Evolutionary conservation across 2,797 vertebrate genomes (phyloP).

Genomic region (Alectoris magna): DNA sequence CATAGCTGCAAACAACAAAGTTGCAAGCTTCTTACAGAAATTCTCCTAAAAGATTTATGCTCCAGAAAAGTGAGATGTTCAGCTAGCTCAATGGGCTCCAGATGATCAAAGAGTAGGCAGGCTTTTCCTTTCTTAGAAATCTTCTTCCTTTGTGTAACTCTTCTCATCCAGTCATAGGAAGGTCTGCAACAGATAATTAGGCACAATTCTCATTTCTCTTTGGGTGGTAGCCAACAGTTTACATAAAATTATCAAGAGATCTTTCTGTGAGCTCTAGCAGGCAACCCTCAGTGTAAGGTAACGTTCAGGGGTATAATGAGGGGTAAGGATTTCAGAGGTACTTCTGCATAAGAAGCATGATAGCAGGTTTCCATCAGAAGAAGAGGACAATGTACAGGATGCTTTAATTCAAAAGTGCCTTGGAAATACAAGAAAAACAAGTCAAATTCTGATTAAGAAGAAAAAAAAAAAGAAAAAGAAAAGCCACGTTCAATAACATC

Average conservation of each 20-base stretch:
- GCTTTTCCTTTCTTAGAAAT: conserved; percentile 96
- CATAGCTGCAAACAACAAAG: conserved; percentile 39
- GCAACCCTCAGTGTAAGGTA: neutral
- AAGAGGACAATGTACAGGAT: neutral
- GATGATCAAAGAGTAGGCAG: conserved; percentile 95
- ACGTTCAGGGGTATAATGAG: neutral
- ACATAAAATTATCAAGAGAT: neutral
- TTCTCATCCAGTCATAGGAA: conserved; percentile 98
- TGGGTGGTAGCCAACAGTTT: neutral
- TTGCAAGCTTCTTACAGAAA: conserved; percentile 85
- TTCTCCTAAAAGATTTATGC: conserved; percentile 95
- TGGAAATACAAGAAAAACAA: neutral
- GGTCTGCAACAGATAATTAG: conserved; percentile 82
- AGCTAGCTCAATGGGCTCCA: conserved; percentile 95
- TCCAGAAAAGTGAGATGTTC: conserved; percentile 98
- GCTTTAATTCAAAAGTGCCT: neutral
- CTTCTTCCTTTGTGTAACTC: conserved; percentile 94
- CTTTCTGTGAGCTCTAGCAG: neutral
- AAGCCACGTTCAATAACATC: neutral
- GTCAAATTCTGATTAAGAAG: neutral
- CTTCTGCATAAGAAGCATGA: neutral
- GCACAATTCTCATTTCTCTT: conserved; percentile 17
- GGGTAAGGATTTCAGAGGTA: neutral
- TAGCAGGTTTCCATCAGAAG: neutral
- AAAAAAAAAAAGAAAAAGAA: neutral